phyloP scores from a whole-genome alignment of 2,797 vertebrate genomes.

The Siniperca obscura region DNA sequence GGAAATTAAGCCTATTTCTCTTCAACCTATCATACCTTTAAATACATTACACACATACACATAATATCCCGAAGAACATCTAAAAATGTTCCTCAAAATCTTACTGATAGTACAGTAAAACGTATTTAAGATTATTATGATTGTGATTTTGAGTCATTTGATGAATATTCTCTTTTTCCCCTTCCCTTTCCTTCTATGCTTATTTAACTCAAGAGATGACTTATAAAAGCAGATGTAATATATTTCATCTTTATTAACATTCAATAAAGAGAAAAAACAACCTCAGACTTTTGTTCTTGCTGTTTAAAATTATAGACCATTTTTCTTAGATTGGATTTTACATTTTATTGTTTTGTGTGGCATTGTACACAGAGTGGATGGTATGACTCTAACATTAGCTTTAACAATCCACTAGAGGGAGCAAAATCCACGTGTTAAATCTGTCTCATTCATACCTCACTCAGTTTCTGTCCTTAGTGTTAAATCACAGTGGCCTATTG shows the following conservation, averaged over 20 bases:
- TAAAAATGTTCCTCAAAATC: neutral
- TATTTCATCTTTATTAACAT: neutral
- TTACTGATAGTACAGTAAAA: neutral
- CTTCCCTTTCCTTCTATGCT: neutral
- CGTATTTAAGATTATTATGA: neutral
- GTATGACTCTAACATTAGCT: neutral
- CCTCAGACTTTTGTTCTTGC: neutral
- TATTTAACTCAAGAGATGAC: neutral
- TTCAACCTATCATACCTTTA: neutral
- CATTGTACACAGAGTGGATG: neutral
- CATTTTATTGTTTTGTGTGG: neutral
- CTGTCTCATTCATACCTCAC: too few relatives aligned
- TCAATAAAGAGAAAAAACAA: neutral
- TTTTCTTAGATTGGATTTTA: neutral
- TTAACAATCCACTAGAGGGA: slow-evolving; percentile 73
- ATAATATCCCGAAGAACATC: neutral
- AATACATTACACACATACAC: neutral
- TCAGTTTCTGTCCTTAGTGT: neutral
- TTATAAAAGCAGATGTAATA: neutral
- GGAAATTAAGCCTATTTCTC: neutral
- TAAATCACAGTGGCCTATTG: neutral
- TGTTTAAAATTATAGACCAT: neutral
- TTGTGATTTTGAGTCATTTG: neutral
- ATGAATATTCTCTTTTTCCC: too few relatives aligned
- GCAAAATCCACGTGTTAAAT: slow-evolving; percentile 36